A percentile compares a stretch with the other conserved stretches of the same genome.
Conservation (phyloP, 2,797 vertebrate species). For the Etheostoma perlongum region DNA sequence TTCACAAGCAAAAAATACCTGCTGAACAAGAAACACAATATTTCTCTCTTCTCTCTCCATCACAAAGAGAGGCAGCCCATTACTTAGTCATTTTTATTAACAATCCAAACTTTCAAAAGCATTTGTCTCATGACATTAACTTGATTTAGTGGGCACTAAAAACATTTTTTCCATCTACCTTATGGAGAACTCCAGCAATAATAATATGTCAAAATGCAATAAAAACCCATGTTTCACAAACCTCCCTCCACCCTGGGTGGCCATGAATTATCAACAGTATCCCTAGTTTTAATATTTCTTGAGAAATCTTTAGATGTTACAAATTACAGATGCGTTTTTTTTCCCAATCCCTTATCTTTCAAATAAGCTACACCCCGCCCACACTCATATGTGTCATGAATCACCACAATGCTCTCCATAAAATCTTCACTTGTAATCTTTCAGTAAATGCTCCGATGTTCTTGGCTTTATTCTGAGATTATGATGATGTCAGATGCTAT, state of each 20-base stretch:
- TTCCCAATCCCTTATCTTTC: constrained; percentile 7
- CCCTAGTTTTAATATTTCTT: neutral
- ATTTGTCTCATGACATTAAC: neutral
- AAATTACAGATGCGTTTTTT: neutral
- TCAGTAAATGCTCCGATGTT: constrained; percentile 36
- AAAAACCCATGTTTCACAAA: constrained; percentile 9
- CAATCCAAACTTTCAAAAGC: neutral
- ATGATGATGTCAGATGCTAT: constrained; percentile 29
- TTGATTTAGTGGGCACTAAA: neutral
- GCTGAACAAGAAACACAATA: constrained; percentile 29
- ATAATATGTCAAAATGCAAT: neutral
- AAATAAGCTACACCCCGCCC: constrained; percentile 19
- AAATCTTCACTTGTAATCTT: constrained; percentile 29
- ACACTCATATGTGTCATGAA: constrained; percentile 14
- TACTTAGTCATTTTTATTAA: neutral
- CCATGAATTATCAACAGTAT: constrained; percentile 16
- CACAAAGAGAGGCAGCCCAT: constrained; percentile 5
- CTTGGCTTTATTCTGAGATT: constrained; percentile 32
- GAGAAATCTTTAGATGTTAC: neutral
- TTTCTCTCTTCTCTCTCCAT: constrained; percentile 16
- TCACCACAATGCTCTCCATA: constrained; percentile 25
- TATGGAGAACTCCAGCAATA: neutral
- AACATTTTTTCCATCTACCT: neutral
- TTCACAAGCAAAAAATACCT: constrained; percentile 28
- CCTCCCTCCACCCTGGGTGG: neutral